Base-by-base conservation (phyloP, 1,140 invertebrate genomes). In the Hylaeus volcanicus region DNA sequence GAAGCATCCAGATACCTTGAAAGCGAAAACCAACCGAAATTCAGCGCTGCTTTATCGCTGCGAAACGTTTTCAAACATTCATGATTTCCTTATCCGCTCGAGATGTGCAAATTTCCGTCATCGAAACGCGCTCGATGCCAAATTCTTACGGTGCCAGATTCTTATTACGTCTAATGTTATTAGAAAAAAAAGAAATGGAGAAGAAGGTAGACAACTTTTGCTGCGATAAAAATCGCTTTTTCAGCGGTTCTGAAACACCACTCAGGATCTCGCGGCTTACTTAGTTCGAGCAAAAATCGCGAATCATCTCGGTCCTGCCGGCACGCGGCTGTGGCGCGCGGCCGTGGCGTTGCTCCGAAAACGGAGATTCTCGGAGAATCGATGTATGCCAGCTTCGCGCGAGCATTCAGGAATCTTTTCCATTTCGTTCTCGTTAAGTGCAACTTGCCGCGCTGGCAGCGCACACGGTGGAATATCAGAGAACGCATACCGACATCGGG, bases 381-480 rank as follows among this genome's bases (percentile, higher is more conserved):
- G 51, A 61, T 3, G 41, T 14, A 56, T 26, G 63, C 74, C 14
- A 15, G 43, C 1, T n/a, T 15, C 45, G 15, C 55, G 14, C 8
- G 39, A 26, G 1, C n/a, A 9, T 37, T 11, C 56, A 14, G 45
- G n/a, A 63, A 79, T 58, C 61, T 79, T 53, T 55, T 64, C 56
- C 56, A 48, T 69, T 61, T 58, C 60, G 61, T 75, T 74, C 82
- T 76, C 61, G 79, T 84, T 84, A 77, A 74, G 43, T 61, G 39
- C 63, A 3, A 48, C 63, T 55, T 53, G 71, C 76, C 65, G 55
- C 68, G 70, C 45, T 60, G 70, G 81, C 68, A 14, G 37, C 55
- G 37, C 26, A 53, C 11, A 69, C 11, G 72, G 43, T 14, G 5
- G 48, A 75, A 84, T 51, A 60, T 60, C 53, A 48, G 55, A 51